Evolutionary conservation across 2,113 vertebrate species (phyloP).

Genomic region (Trematocara zebra): DNA sequence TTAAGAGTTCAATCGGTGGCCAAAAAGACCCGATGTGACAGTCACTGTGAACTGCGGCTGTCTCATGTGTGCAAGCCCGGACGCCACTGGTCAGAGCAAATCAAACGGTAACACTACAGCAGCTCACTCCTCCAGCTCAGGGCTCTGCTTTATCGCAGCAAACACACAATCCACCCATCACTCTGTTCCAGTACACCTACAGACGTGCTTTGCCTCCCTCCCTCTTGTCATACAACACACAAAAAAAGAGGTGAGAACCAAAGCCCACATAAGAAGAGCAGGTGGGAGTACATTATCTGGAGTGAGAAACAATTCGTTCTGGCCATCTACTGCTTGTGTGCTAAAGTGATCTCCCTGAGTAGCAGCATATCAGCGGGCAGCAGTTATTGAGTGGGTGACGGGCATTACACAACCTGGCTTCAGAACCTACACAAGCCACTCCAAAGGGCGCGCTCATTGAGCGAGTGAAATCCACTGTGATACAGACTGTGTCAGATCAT

Average conservation of each 20-base stretch:
- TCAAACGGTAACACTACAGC: neutral
- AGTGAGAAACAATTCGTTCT: slow-evolving; percentile 66
- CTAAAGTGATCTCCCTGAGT: slow-evolving; percentile 58
- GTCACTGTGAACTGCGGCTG: neutral
- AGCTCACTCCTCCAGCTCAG: slow-evolving; percentile 14
- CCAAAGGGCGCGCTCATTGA: slow-evolving; percentile 50
- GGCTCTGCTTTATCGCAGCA: slow-evolving; percentile 26
- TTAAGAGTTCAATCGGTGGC: slow-evolving; percentile 14
- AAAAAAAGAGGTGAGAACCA: slow-evolving; percentile 46
- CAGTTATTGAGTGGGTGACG: slow-evolving; percentile 58
- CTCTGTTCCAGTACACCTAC: slow-evolving; percentile 52
- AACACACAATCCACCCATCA: slow-evolving; percentile 30
- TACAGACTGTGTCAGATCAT: slow-evolving; percentile 14
- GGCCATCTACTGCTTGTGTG: slow-evolving; percentile 47
- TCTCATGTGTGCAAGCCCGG: neutral
- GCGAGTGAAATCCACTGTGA: slow-evolving; percentile 6
- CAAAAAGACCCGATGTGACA: neutral
- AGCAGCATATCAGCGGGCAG: slow-evolving; percentile 49
- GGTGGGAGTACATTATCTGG: slow-evolving; percentile 72
- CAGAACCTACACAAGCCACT: slow-evolving; percentile 70
- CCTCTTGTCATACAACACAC: slow-evolving; percentile 46
- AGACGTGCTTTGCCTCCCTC: slow-evolving; percentile 34
- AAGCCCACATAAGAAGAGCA: slow-evolving; percentile 60
- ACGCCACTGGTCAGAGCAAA: neutral
- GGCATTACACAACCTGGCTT: slow-evolving; percentile 67